These are phyloP conservation scores for Gymnorhina tibicen DNA, from an alignment of 2,113 vertebrate genomes.

Conservation along the genomic window DNA sequence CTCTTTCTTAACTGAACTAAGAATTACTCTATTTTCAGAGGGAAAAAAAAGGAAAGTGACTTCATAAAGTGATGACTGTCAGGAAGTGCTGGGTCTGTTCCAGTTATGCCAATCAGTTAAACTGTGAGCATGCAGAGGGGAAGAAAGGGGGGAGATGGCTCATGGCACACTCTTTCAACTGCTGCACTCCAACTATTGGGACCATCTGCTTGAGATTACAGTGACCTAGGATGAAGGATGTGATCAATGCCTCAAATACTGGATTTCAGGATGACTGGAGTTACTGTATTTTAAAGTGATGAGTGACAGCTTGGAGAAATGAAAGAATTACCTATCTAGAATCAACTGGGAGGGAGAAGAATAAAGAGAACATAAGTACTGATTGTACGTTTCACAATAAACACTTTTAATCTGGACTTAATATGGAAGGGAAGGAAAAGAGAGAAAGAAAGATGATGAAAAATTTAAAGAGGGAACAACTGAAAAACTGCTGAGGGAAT, in stretches of 20 bases:
- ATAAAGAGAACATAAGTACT: not conserved
- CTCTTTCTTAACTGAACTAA: not conserved
- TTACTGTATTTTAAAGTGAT: not conserved
- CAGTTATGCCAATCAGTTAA: constrained; percentile 15
- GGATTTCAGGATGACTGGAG: not conserved
- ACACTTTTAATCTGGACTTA: not conserved
- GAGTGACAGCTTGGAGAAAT: not conserved
- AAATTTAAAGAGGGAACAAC: not conserved
- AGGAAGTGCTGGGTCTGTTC: constrained; percentile 22
- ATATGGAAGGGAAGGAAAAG: not conserved
- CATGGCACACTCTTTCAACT: not conserved
- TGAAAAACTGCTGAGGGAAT: not conserved
- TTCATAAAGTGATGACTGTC: not conserved
- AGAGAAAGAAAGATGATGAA: not conserved
- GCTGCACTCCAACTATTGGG: not conserved
- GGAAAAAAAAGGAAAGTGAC: not conserved
- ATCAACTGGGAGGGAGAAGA: not conserved
- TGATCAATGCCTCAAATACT: not conserved
- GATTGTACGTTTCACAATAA: not conserved
- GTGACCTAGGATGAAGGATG: not conserved
- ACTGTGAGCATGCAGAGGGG: not conserved
- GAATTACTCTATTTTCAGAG: not conserved
- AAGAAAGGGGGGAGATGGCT: not conserved
- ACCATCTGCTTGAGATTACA: not conserved
- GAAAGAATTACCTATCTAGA: not conserved